Evolutionary conservation across 2,888 invertebrate genomes (phyloP).

Genomic region (Xylota segnis): DNA sequence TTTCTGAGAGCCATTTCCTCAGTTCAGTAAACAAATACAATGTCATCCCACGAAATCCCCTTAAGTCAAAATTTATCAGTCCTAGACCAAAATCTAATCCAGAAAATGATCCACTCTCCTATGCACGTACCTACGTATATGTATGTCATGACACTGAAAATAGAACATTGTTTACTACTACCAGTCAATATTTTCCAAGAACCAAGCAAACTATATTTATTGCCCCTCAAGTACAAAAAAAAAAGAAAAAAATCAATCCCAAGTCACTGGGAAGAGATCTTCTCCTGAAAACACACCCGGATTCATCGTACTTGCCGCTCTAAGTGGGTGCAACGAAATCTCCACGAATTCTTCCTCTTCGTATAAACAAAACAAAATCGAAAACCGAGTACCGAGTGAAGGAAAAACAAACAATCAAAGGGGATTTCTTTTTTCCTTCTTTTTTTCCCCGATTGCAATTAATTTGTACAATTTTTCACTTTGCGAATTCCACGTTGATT

Average conservation of each 20-base stretch:
- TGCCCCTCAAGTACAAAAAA: slow-evolving; percentile 46
- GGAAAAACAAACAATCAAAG: slow-evolving; percentile 67
- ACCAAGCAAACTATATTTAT: slow-evolving; percentile 73
- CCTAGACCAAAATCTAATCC: slow-evolving; percentile 39
- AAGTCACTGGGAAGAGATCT: slow-evolving; percentile 47
- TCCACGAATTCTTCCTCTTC: slow-evolving; percentile 46
- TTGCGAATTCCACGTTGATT: slow-evolving; percentile 17
- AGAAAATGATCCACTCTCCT: slow-evolving; percentile 20
- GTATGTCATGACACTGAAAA: slow-evolving; percentile 55
- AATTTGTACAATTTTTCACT: slow-evolving; percentile 28
- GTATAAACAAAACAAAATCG: slow-evolving; percentile 59
- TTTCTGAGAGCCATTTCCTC: neutral
- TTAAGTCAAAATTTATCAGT: slow-evolving; percentile 26
- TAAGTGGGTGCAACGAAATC: slow-evolving; percentile 70
- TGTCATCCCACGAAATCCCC: slow-evolving; percentile 10
- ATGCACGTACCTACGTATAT: neutral
- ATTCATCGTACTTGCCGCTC: slow-evolving; percentile 50
- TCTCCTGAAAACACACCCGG: slow-evolving; percentile 37
- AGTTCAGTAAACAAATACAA: slow-evolving; percentile 5
- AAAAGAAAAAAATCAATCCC: slow-evolving; percentile 61
- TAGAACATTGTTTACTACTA: slow-evolving; percentile 72
- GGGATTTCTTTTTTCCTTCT: slow-evolving; percentile 42
- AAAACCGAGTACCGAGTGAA: slow-evolving; percentile 16
- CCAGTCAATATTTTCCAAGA: slow-evolving; percentile 74
- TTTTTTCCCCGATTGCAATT: slow-evolving; percentile 43